Evolutionary conservation across 2,888 invertebrate genomes (phyloP).

Genomic region (Orthosia incerta): DNA sequence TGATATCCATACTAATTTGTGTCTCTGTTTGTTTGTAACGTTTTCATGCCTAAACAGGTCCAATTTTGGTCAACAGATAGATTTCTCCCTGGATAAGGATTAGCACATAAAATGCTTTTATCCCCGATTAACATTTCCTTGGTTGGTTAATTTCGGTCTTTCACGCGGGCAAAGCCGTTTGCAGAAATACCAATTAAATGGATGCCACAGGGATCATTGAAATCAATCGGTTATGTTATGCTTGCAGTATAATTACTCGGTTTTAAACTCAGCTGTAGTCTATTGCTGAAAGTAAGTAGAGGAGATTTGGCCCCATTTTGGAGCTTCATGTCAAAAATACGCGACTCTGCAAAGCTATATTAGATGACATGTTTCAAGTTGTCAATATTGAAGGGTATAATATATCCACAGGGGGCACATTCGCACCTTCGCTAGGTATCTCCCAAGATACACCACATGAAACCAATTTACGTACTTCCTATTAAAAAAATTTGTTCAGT

Average conservation of each 20-base stretch:
- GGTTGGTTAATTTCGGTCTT: too few species aligned
- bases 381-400: too few species aligned
- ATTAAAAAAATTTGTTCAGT: conserved; percentile 7
- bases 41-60: not conserved
- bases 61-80: not conserved
- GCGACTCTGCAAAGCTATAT: too few species aligned
- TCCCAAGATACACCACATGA: not conserved
- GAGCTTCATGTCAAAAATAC: too few species aligned
- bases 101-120: too few species aligned
- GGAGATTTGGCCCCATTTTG: too few species aligned
- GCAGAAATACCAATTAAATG: not conserved
- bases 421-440: too few species aligned
- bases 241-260: not conserved
- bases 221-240: not conserved
- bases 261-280: not conserved
- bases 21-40: not conserved
- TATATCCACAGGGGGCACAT: too few species aligned
- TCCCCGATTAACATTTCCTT: too few species aligned
- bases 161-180: too few species aligned
- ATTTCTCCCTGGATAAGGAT: not conserved
- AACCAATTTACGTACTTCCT: not conserved
- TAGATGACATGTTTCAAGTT: too few species aligned
- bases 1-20: not conserved
- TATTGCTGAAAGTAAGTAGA: not conserved
- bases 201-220: too few species aligned